Conservation (phyloP, 2,113 vertebrate genomes). For the Phoxinus phoxinus region DNA sequence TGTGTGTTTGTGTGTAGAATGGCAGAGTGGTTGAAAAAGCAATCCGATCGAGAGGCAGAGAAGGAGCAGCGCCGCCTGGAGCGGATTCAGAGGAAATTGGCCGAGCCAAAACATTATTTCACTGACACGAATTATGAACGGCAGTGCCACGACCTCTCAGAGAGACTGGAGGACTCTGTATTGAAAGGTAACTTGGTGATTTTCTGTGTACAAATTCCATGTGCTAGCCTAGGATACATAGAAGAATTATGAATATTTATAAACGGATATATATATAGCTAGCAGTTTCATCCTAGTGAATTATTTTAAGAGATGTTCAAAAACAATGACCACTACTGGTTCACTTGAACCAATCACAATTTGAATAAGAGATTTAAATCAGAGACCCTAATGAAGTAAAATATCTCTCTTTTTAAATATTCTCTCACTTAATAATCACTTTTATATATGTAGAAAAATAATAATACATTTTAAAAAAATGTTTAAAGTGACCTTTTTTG, state of each 20-base stretch:
- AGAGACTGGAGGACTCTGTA: conserved; percentile 91
- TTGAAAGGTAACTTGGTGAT: conserved; percentile 80
- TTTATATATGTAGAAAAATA: not conserved
- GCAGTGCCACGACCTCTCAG: conserved; percentile 90
- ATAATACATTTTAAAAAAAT: not conserved
- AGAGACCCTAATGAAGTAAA: not conserved
- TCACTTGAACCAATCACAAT: not conserved
- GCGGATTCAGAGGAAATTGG: conserved; percentile 87
- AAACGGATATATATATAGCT: not conserved
- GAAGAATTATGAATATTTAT: not conserved
- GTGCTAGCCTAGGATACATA: not conserved
- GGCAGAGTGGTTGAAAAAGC: conserved; percentile 95
- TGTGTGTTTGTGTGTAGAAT: conserved; percentile 76
- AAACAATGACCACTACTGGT: not conserved
- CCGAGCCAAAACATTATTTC: conserved; percentile 86
- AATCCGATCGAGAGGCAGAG: conserved; percentile 90
- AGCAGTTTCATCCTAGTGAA: not conserved
- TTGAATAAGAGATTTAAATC: not conserved
- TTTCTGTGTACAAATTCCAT: not conserved
- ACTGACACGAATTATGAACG: conserved; percentile 82
- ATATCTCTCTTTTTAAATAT: not conserved
- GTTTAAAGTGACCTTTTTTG: not conserved
- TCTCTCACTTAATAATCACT: not conserved
- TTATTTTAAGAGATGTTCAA: not conserved
- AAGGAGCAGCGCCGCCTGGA: conserved; percentile 90